Conservation (phyloP, 2,888 invertebrate species). For the Cybosia mesomella region DNA sequence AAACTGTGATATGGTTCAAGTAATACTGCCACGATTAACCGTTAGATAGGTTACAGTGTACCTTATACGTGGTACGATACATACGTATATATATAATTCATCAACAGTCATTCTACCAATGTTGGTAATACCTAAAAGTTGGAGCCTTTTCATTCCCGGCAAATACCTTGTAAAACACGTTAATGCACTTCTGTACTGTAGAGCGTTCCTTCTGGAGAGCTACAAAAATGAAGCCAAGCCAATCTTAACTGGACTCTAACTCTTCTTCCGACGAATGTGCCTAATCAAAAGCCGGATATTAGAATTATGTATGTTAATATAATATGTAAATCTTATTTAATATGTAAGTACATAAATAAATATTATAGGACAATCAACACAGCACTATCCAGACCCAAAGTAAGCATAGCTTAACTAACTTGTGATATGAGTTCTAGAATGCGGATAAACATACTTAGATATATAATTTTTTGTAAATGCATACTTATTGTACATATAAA, state of each 20-base stretch:
- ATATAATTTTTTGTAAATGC: no score
- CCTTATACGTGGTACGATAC: background rate
- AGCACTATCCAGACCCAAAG: no score
- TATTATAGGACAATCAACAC: no score
- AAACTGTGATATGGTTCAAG: background rate
- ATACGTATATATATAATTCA: no score
- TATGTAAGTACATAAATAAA: background rate
- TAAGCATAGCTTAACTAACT: no score
- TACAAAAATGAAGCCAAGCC: background rate
- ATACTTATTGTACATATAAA: no score
- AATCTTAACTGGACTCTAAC: no score
- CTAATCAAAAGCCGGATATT: background rate
- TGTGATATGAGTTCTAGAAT: no score
- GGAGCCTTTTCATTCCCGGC: background rate
- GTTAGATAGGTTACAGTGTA: background rate
- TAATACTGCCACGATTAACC: background rate
- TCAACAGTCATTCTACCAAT: background rate
- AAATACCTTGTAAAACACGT: background rate
- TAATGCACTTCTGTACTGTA: background rate
- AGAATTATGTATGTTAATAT: background rate
- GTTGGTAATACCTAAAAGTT: background rate
- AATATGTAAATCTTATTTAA: background rate
- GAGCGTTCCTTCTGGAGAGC: no score
- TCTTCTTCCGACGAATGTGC: background rate
- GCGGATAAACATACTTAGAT: no score